phyloP scores from a whole-genome alignment of 1,140 invertebrate genomes.

The Eubasilissa regina region DNA sequence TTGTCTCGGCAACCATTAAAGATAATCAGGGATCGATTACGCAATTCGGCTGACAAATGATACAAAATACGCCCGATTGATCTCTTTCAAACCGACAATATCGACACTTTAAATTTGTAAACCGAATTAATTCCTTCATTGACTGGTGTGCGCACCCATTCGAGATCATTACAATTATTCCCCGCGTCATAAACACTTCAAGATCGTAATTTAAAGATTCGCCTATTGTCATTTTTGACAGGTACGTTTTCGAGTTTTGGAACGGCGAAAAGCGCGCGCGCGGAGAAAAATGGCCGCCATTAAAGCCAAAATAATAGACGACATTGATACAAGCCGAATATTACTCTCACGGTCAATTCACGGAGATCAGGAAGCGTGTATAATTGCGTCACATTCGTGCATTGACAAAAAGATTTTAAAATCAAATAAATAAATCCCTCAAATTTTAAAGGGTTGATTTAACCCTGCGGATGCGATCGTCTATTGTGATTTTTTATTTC shows the following conservation, averaged over 20 bases:
- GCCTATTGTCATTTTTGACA: conserved; percentile 54
- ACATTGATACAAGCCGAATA: conserved; percentile 32
- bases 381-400: conserved; percentile 58
- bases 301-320: conserved; percentile 34
- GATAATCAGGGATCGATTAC: conserved; percentile 47
- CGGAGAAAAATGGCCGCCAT: conserved; percentile 28
- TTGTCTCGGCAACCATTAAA: conserved; percentile 46
- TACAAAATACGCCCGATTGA: conserved; percentile 51
- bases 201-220: conserved; percentile 55
- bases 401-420: conserved; percentile 58
- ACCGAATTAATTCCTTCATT: conserved; percentile 50
- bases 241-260: conserved; percentile 32
- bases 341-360: conserved; percentile 60
- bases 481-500: conserved; percentile 56
- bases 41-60: conserved; percentile 52
- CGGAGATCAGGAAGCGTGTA: conserved; percentile 57
- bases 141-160: conserved; percentile 41
- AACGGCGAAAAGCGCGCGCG: conserved; percentile 47
- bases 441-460: conserved; percentile 54
- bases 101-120: conserved; percentile 17
- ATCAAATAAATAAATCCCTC: conserved; percentile 58
- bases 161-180: conserved; percentile 50
- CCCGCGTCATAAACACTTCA: conserved; percentile 30
- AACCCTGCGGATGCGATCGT: conserved; percentile 45
- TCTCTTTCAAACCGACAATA: conserved; percentile 38